Evolutionary conservation across 2,888 invertebrate species (phyloP).

Genomic region (Agrochola macilenta): DNA sequence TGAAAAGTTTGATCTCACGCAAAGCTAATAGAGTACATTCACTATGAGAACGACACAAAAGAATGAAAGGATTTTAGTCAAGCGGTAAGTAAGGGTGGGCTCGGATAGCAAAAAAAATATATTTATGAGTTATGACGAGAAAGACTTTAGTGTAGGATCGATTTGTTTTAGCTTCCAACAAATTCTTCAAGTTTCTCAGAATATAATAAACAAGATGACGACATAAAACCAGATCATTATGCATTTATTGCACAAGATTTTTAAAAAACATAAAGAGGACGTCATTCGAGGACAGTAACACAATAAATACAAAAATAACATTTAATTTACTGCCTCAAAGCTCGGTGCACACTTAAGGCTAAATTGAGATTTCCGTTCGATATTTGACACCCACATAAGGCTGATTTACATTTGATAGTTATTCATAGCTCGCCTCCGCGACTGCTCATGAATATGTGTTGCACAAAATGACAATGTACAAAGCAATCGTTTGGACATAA

Average conservation of each 20-base stretch:
- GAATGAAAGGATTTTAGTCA: too few relatives aligned
- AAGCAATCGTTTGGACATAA: slow-evolving; percentile 37
- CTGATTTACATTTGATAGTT: slow-evolving; percentile 75
- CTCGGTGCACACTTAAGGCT: slow-evolving; percentile 48
- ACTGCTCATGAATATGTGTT: slow-evolving; percentile 68
- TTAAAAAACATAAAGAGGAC: slow-evolving; percentile 1
- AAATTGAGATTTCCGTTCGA: slow-evolving; percentile 74
- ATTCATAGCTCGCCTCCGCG: slow-evolving; percentile 67
- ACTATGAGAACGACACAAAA: too few relatives aligned
- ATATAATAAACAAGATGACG: slow-evolving; percentile 8
- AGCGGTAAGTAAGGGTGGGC: too few relatives aligned
- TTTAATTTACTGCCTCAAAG: slow-evolving; percentile 32
- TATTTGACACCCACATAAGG: slow-evolving; percentile 71
- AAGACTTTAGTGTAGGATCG: not conserved
- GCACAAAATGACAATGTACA: slow-evolving; percentile 60
- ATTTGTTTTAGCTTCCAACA: not conserved
- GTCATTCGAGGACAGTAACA: slow-evolving; percentile 21
- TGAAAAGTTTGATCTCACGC: too few relatives aligned
- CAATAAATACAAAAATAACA: slow-evolving; percentile 40
- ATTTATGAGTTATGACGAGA: too few relatives aligned
- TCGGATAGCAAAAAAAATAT: too few relatives aligned
- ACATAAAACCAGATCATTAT: slow-evolving; percentile 3
- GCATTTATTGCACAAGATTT: slow-evolving; percentile 17
- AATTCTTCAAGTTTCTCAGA: too few relatives aligned
- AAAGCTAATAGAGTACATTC: too few relatives aligned